Evolutionary conservation across 2,888 invertebrate genomes (phyloP).

Genomic region (Volucella inanis): DNA sequence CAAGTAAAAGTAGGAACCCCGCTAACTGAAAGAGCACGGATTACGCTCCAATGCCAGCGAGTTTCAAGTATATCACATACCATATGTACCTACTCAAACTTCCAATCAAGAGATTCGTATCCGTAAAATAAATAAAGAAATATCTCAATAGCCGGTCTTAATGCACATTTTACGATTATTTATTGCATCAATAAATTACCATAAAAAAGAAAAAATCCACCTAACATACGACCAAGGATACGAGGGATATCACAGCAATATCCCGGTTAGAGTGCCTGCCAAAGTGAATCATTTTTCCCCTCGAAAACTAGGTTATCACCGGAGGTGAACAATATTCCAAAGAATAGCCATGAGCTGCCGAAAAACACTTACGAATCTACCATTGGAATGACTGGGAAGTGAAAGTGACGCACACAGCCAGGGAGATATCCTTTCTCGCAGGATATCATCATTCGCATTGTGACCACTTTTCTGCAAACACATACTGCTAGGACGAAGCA

Average conservation of each 20-base stretch:
- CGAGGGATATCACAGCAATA: conserved; percentile 30
- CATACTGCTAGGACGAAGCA: background rate
- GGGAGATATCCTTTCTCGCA: conserved; percentile 7
- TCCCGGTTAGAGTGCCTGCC: conserved; percentile 42
- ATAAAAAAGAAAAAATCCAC: conserved; percentile 77
- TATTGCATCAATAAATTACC: conserved; percentile 81
- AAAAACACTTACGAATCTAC: conserved; percentile 27
- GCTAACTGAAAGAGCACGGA: background rate
- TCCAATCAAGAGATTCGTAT: background rate
- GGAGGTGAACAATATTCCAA: background rate
- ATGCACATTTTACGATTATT: conserved; percentile 81
- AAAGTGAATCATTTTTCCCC: conserved; percentile 59
- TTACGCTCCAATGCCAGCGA: background rate
- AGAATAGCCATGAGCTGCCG: conserved; percentile 18
- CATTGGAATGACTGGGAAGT: conserved; percentile 5
- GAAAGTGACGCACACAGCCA: conserved; percentile 31
- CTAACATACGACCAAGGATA: background rate
- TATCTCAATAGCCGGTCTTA: conserved; percentile 76
- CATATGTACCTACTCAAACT: background rate
- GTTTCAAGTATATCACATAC: too few relatives aligned
- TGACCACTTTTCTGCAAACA: conserved; percentile 34
- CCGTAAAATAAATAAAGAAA: conserved; percentile 45
- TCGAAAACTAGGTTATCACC: conserved; percentile 23
- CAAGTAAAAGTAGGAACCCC: too few relatives aligned
- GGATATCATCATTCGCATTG: conserved; percentile 25